These are phyloP conservation scores for Gadopsis bispinosus DNA, from an alignment of 2,797 vertebrate genomes.

Conservation along the genomic window DNA sequence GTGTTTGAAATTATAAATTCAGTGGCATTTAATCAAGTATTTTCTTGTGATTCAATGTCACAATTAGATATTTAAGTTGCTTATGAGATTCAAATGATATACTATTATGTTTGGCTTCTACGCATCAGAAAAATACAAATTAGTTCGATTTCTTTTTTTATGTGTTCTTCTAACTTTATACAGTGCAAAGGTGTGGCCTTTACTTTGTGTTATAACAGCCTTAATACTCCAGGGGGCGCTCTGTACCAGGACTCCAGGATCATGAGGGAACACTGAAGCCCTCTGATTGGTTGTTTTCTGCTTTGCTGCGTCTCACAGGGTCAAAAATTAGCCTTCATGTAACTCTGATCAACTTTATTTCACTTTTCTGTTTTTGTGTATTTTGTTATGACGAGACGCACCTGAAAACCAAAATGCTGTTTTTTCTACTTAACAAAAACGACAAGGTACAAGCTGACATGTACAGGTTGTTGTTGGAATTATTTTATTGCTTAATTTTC, in stretches of 20 bases:
- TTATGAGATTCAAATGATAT: background rate
- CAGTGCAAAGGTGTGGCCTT: background rate
- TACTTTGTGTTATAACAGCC: conserved; percentile 1
- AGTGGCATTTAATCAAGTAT: background rate
- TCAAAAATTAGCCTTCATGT: background rate
- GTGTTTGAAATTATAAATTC: background rate
- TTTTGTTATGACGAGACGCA: conserved; percentile 61
- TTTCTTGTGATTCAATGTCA: background rate
- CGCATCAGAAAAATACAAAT: background rate
- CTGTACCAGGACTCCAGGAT: conserved; percentile 23
- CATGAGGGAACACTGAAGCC: conserved; percentile 42
- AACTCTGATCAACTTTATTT: conserved; percentile 6
- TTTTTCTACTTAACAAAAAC: conserved; percentile 75
- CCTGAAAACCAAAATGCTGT: conserved; percentile 82
- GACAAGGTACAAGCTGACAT: conserved; percentile 47
- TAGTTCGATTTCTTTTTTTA: background rate
- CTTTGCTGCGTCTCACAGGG: conserved; percentile 45
- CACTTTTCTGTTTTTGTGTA: conserved; percentile 26
- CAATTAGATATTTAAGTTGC: background rate
- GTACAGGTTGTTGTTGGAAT: conserved; percentile 59
- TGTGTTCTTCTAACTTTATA: background rate
- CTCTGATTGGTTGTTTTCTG: background rate
- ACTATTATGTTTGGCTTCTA: background rate
- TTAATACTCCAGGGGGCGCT: conserved; percentile 43
- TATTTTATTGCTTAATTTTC: conserved; percentile 49